A percentile compares a stretch with the other conserved stretches of the same genome.
phyloP scores from a whole-genome alignment of 1,140 invertebrate genomes.

The Saccostrea cuccullata region DNA sequence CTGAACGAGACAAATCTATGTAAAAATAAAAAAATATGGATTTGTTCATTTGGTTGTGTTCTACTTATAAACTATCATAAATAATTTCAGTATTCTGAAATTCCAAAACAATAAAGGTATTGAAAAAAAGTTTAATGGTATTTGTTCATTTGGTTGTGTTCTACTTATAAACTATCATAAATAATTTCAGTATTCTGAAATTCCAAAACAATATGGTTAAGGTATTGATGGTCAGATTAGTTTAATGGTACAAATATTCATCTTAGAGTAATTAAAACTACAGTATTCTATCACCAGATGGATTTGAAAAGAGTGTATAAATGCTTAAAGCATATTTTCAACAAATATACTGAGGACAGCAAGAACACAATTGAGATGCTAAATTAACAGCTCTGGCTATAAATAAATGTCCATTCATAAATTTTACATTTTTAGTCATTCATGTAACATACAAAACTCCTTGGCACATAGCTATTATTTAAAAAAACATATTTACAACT shows the following conservation, averaged over 20 bases:
- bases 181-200: not conserved
- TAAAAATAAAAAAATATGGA: not conserved
- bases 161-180: no score
- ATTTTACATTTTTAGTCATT: not conserved
- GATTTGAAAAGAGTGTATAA: not conserved
- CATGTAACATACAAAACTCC: not conserved
- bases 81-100: not conserved
- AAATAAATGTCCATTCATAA: not conserved
- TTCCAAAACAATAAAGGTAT: not conserved
- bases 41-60: not conserved
- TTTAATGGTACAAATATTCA: not conserved
- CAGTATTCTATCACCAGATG: not conserved
- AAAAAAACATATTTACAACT: slow-evolving; percentile 22
- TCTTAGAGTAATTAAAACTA: not conserved
- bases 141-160: not conserved
- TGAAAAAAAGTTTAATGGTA: no score
- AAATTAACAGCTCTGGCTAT: not conserved
- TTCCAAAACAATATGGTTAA: not conserved
- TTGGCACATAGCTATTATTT: slow-evolving; percentile 5
- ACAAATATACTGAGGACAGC: not conserved
- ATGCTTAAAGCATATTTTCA: not conserved
- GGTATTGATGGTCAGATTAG: not conserved
- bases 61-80: no score
- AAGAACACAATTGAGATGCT: not conserved
- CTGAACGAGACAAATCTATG: not conserved